Conservation (phyloP, 2,797 vertebrate species). For the Gymnothorax reevesii region DNA sequence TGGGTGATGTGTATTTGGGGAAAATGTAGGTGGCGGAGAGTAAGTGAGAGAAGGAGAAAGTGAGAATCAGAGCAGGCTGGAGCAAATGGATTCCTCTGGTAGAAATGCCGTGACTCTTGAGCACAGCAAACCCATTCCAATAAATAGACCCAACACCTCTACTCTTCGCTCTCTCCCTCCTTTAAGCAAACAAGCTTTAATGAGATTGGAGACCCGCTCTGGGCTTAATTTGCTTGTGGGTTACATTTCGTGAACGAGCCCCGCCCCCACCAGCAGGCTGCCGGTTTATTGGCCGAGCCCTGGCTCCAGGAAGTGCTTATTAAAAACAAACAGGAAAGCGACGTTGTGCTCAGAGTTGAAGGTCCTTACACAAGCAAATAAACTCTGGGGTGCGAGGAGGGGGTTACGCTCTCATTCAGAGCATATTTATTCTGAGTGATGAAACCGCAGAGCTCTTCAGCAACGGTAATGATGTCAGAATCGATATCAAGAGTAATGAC, state of each 20-base stretch:
- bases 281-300: not conserved
- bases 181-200: slow-evolving; percentile 2
- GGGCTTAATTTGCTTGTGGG: not conserved
- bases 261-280: not conserved
- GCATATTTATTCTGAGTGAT: not conserved
- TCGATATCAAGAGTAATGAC: not conserved
- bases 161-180: not conserved
- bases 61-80: too few relatives aligned
- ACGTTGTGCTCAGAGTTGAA: not conserved
- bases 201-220: not conserved
- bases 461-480: not conserved
- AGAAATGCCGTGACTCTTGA: not conserved
- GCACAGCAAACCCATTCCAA: slow-evolving; percentile 1
- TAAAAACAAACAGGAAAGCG: not conserved
- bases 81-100: not conserved
- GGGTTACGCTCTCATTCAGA: not conserved
- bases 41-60: not conserved
- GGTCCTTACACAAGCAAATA: not conserved
- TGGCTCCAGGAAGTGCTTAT: not conserved
- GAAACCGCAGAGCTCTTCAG: not conserved
- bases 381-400: not conserved
- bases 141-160: not conserved
- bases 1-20: too few relatives aligned
- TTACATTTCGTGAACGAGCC: not conserved
- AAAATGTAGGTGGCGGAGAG: not conserved